Evolutionary conservation across 1,140 invertebrate genomes (phyloP).

Genomic region (Vanessa tameamea): DNA sequence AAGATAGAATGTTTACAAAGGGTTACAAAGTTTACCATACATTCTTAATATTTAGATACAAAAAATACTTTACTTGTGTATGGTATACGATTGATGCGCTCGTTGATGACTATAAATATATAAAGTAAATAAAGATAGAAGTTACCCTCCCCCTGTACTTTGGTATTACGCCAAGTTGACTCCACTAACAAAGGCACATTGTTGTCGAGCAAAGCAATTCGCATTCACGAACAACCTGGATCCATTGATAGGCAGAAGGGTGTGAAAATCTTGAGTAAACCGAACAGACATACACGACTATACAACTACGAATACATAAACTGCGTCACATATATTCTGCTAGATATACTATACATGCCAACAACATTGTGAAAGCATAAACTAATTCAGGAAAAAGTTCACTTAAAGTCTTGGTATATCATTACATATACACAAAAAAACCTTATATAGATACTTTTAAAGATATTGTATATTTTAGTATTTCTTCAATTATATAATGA

Average conservation of each 20-base stretch:
- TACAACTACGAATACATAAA: background rate
- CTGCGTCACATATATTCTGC: background rate
- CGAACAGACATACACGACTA: slow-evolving; percentile 10
- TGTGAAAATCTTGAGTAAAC: slow-evolving; percentile 35
- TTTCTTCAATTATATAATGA: too few relatives aligned
- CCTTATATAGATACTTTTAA: too few relatives aligned
- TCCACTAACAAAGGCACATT: slow-evolving; percentile 60
- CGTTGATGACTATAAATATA: slow-evolving; percentile 21
- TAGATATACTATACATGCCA: too few relatives aligned
- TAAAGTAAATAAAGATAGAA: slow-evolving; percentile 44
- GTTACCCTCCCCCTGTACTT: slow-evolving; percentile 61
- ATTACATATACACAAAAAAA: too few relatives aligned
- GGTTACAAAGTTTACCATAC: too few relatives aligned
- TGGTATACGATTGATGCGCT: slow-evolving; percentile 2
- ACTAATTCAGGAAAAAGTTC: too few relatives aligned
- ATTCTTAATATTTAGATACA: too few relatives aligned
- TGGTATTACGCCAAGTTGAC: slow-evolving; percentile 68
- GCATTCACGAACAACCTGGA: slow-evolving; percentile 42
- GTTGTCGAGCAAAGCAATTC: slow-evolving; percentile 52
- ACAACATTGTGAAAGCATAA: too few relatives aligned
- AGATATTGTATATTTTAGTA: too few relatives aligned
- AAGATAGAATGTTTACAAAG: too few relatives aligned
- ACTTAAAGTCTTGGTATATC: too few relatives aligned
- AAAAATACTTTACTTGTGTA: background rate
- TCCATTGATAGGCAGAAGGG: slow-evolving; percentile 52